Evolutionary conservation across 2,888 invertebrate species (phyloP).

Genomic region (Ecdyonurus torrentis): DNA sequence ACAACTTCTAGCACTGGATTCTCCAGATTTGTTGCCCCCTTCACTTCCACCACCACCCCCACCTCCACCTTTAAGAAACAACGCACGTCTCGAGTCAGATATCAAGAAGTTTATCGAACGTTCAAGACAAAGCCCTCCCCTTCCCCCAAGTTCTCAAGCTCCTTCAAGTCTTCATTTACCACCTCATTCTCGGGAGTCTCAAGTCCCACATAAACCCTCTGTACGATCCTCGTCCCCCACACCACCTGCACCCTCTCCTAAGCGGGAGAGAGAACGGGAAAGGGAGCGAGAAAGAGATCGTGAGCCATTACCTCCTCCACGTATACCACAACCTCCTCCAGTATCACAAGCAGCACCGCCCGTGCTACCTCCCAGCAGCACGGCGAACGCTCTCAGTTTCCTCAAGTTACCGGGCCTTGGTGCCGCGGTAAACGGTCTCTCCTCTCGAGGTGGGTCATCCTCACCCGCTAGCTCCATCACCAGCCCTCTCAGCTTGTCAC

Average conservation of each 20-base stretch:
- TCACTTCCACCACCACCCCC: constrained; percentile 25
- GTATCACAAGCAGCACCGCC: constrained; percentile 28
- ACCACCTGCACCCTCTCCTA: constrained; percentile 9
- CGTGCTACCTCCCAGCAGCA: constrained; percentile 28
- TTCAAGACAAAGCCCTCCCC: background rate
- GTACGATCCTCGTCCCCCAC: constrained; percentile 15
- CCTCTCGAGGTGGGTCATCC: constrained; percentile 11
- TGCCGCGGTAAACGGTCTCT: constrained; percentile 5
- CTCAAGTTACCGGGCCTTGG: constrained; percentile 28
- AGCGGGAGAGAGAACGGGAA: constrained; percentile 12
- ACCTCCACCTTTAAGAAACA: constrained; percentile 19
- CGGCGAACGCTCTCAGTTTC: constrained; percentile 26
- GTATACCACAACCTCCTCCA: constrained; percentile 23
- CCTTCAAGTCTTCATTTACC: background rate
- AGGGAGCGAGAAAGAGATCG: constrained; percentile 4
- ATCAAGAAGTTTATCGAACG: constrained; percentile 32
- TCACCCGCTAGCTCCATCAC: constrained; percentile 24
- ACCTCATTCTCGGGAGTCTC: background rate
- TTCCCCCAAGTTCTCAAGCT: background rate
- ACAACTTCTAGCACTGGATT: constrained; percentile 31
- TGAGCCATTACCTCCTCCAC: constrained; percentile 22
- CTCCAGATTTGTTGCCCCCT: constrained; percentile 9
- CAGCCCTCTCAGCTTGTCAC: constrained; percentile 49
- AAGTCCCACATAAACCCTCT: constrained; percentile 11
- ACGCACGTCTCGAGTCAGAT: constrained; percentile 30